Evolutionary conservation across 2,888 invertebrate species (phyloP).

Genomic region (Aphelenchoides bicaudatus): DNA sequence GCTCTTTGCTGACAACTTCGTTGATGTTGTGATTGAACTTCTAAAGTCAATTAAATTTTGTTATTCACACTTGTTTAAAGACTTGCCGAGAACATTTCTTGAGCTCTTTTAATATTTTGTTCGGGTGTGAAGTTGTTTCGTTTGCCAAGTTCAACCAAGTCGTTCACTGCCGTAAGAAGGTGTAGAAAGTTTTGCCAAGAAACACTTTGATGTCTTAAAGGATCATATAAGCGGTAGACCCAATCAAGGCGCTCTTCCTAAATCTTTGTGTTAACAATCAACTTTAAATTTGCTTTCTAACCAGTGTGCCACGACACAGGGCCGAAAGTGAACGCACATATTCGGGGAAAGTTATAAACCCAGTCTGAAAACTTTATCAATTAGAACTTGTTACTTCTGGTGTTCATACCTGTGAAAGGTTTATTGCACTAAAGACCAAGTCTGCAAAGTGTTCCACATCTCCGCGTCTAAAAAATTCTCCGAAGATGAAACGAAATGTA

Average conservation of each 20-base stretch:
- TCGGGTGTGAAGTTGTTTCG: slow-evolving; percentile 1
- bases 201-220: slow-evolving; percentile 45
- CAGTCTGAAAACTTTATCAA: too few relatives aligned
- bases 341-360: slow-evolving; percentile 55
- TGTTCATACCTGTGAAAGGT: too few relatives aligned
- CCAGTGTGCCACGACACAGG: slow-evolving; percentile 47
- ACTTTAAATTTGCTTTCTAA: too few relatives aligned
- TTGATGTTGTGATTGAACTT: slow-evolving; percentile 46
- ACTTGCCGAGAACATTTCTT: slow-evolving; percentile 7
- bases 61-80: background rate
- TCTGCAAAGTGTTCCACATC: slow-evolving; percentile 55
- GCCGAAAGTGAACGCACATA: slow-evolving; percentile 52
- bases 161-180: slow-evolving; percentile 54
- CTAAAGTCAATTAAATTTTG: slow-evolving; percentile 31
- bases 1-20: slow-evolving; percentile 46
- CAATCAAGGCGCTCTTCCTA: slow-evolving; percentile 55
- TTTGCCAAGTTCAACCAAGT: slow-evolving; percentile 29
- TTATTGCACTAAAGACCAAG: slow-evolving; percentile 53
- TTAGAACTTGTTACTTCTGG: too few relatives aligned
- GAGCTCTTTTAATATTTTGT: background rate
- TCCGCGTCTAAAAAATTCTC: slow-evolving; percentile 51
- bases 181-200: slow-evolving; percentile 52
- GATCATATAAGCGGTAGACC: slow-evolving; percentile 55
- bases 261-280: too few relatives aligned
- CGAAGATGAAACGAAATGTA: slow-evolving; percentile 50